Evolutionary conservation across 2,797 vertebrate species (phyloP), one percentile per base, ranked within the genome.

Genomic region (Sciaenops ocellatus): DNA sequence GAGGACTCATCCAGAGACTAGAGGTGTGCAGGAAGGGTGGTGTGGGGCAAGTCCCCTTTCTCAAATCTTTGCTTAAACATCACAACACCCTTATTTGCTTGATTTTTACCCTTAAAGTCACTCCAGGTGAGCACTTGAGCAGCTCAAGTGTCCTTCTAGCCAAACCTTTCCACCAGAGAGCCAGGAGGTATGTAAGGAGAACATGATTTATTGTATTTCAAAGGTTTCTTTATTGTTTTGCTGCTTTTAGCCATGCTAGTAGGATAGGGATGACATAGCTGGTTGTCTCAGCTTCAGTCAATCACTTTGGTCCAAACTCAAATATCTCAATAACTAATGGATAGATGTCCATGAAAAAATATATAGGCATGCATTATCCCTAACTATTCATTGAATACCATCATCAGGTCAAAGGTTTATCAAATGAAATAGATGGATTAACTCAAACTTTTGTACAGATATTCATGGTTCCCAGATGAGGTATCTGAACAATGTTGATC

Each of bases 1-100:
- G 41, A 57, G 28, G 42, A 63, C 26, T 41, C 55, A 67, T 30
- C 69, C 54, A 70, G 66, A 41, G 59, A 57, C 50, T 50, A 74
- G 79, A 73, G 46, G 0, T 42, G 20, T 44, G 7, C 2, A 59
- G 56, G 54, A 73, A 76, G 64, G 41, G 20, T 38, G 66, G 65
- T 15, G 17, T 4, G 11, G 38, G 11, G 5, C 44, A 65, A 54
- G 26, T 24, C 30, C 15, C 1, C 3, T 24, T 41, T 34, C 66
- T 55, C 7, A 63, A 46, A 52, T 2, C 4, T 52, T 26, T 18
- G 22, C 10, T 46, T 11, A 24, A 67, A 57, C 34, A 55, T 18
- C 11, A 26, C 16, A 22, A 38, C 34, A 38, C 34, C 8, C 34
- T 38, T 38, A 38, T 38, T 38, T 54, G 26, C 51, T 20, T 47